Base-by-base conservation (phyloP, 2,797 vertebrate genomes). In the Yasuhikotakia modesta region DNA sequence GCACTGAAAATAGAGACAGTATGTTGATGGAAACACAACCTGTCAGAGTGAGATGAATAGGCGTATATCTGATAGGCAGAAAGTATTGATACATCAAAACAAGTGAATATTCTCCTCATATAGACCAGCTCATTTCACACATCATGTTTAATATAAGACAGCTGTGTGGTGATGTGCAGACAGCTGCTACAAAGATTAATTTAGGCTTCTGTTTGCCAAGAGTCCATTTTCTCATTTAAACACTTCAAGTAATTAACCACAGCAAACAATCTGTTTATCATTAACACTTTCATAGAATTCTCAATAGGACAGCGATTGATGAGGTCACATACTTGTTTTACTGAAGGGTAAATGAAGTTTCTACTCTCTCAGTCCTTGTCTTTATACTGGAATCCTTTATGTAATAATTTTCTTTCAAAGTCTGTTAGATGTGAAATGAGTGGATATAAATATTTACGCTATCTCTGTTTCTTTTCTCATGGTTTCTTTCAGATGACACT, bases 401-500 rank as follows among this genome's bases (percentile, higher is more conserved):
- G 53, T 65, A 2, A 21, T 24, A 43, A 19, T 57, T 46, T 46
- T 3, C 58, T 32, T 58, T 48, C 11, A 48, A 2, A 19, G 13
- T 16, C 14, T 8, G 8, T 48, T 58, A 57, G 2, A n/a, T 48
- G n/a, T 35, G 17, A 76, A 32, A n/a, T n/a, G n/a, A n/a, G n/a
- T n/a, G n/a, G n/a, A n/a, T n/a, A 12, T 67, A 52, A 35, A 60
- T 68, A 57, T 30, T 77, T 39, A 24, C 11, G 27, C 48, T 84
- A 64, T 58, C 35, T 50, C 73, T 80, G 1, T 16, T 45, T 55
- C 11, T 43, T 75, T 16, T 82, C 32, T 85, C 91, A 60, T 67
- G 8, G 73, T 19, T 43, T 84, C 87, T 90, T 90, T 65, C 91
- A 99, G 97, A 99, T 92, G 97, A 99, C 82, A 99, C 97, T 85